Base-by-base conservation (phyloP, 2,113 vertebrate species). In the Forbesichthys papilliferus region DNA sequence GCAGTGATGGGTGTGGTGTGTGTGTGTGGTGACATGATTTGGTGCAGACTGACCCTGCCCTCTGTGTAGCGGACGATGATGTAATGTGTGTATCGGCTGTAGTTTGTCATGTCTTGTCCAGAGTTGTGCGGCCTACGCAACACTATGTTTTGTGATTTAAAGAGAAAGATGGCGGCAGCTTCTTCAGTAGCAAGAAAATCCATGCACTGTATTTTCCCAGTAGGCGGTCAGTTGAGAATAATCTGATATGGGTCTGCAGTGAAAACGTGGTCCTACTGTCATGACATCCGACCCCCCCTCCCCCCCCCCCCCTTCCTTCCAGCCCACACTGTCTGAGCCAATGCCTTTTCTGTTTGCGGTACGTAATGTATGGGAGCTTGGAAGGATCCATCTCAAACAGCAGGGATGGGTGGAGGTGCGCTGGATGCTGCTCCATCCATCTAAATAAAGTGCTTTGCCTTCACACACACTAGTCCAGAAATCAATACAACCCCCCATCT, bases 391-490 rank as follows among this genome's bases (percentile, higher is more conserved):
- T 70, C 16, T 58, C 36, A 10, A 55, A 69, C 14, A n/a, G 5
- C 10, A 48, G 42, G 12, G 64, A 27, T 54, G 47, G 6, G 33
- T 12, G 8, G 27, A 58, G 63, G 10, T 11, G 63, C 49, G 68
- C 48, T 70, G 34, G 33, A 60, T 46, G n/a, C 53, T 33, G 63
- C 1, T 13, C 62, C 48, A 52, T 53, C 20, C 27, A 33, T 53
- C 27, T 5, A 36, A 33, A 34, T 61, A n/a, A 65, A 66, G 18
- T n/a, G 2, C 53, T 16, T 9, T 64, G 56, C 27, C 66, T 65
- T 56, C 58, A 64, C 42, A 53, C 67, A 61, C 48, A 5, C 36
- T 75, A 62, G 66, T 57, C 55, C 18, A 34, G 64, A 73, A 55
- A 70, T 61, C 7, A 8, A 58, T 33, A 62, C 61, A 57, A 12